Evolutionary conservation across 2,113 vertebrate species (phyloP).

Genomic region (Ptilorrhoa leucosticta): DNA sequence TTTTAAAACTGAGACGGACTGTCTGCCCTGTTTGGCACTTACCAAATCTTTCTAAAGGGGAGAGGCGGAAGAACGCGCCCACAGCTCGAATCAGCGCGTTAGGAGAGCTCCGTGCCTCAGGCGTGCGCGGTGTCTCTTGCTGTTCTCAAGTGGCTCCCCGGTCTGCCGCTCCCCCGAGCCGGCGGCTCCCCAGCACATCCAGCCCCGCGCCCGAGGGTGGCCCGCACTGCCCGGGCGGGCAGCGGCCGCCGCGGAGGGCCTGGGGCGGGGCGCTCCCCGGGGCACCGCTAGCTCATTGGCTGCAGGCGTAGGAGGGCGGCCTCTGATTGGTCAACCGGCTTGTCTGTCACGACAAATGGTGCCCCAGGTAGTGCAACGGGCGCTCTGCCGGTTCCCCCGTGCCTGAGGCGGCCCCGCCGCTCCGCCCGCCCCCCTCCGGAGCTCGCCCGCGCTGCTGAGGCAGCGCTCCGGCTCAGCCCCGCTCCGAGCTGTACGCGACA

Average conservation of each 20-base stretch:
- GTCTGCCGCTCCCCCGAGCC: not conserved
- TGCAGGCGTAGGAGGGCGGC: accelerated
- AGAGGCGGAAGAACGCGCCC: not conserved
- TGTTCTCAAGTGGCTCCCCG: accelerated
- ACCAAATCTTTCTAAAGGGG: not conserved
- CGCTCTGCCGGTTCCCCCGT: no score
- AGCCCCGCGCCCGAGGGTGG: not conserved
- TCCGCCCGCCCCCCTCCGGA: accelerated
- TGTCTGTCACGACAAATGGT: not conserved
- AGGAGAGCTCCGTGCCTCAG: accelerated
- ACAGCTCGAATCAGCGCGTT: accelerated
- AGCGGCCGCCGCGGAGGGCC: not conserved
- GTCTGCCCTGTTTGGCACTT: not conserved
- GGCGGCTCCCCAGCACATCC: accelerated
- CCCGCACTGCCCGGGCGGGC: not conserved
- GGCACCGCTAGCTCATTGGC: not conserved
- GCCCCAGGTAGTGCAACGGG: not conserved
- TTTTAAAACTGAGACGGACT: not conserved
- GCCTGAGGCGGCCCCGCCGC: not conserved
- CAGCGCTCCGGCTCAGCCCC: not conserved
- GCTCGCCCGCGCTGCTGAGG: no score
- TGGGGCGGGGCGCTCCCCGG: not conserved
- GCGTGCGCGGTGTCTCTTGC: accelerated
- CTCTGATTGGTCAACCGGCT: not conserved
- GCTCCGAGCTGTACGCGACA: not conserved